phyloP scores from a whole-genome alignment of 2,888 invertebrate species.

The Odontocerum albicorne region DNA sequence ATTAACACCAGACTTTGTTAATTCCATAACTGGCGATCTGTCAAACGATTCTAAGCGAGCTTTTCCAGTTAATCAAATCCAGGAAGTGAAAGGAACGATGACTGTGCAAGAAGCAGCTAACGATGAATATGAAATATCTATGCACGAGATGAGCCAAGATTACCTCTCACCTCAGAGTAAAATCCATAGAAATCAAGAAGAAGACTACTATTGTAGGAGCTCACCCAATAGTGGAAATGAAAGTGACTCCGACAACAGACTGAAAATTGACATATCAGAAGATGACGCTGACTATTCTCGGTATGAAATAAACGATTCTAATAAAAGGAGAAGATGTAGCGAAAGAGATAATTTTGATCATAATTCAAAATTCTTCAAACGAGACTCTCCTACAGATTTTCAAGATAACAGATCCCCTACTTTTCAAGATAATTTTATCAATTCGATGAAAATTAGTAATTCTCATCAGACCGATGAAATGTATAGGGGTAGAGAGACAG shows the following conservation, averaged over 20 bases:
- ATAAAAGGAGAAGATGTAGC: conserved; percentile 21
- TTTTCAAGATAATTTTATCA: conserved; percentile 35
- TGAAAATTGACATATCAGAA: conserved; percentile 34
- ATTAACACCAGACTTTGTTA: conserved; percentile 17
- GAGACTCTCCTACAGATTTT: conserved; percentile 26
- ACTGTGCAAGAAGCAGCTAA: conserved; percentile 13
- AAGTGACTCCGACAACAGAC: conserved; percentile 31
- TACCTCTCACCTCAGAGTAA: conserved; percentile 9
- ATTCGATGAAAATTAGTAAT: conserved; percentile 34
- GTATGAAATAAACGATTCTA: conserved; percentile 4
- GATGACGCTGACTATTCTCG: conserved; percentile 22
- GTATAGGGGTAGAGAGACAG: conserved; percentile 34
- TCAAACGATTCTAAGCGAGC: conserved; percentile 14
- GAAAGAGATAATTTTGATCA: conserved; percentile 21
- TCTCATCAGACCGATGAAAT: conserved; percentile 15
- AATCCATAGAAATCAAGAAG: conserved; percentile 14
- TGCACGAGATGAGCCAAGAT: conserved; percentile 9
- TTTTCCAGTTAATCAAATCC: conserved; percentile 15
- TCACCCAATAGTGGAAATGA: conserved; percentile 32
- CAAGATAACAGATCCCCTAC: conserved; percentile 29
- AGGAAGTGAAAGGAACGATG: conserved; percentile 19
- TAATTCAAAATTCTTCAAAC: conserved; percentile 20
- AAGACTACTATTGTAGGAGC: conserved; percentile 25
- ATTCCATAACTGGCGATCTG: conserved; percentile 19
- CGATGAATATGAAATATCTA: conserved; percentile 16